Evolutionary conservation across 1,140 invertebrate genomes (phyloP), one percentile per base, ranked within the genome.

Genomic region (Batillaria attramentaria): DNA sequence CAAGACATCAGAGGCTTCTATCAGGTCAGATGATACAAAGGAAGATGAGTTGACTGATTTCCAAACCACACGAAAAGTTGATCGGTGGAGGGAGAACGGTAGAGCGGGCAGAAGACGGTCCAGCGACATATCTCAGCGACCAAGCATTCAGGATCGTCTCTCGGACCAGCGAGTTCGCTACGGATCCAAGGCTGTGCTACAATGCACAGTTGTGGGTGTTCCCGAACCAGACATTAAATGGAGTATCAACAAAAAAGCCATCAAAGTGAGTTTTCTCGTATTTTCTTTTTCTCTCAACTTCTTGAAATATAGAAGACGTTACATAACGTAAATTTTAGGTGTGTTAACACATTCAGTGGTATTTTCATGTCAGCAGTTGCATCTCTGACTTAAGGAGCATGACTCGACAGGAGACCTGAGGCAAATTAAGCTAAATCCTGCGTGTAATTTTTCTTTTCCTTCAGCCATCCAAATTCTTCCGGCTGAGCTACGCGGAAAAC

Each of bases 101-200:
- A 31, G 39, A n/a, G 24, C 5, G 6, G 39, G 68, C 3, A 20
- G 68, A 18, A 24, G 66, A 35, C 6, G 68, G 42, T 37, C 24
- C 10, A 42, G 66, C n/a, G n/a, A 42, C 6, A 20, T 8, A n/a
- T 46, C 41, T 4, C 70, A 84, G 70, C 62, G 74, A 37, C 87
- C 87, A 62, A 78, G 79, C 24, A 84, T 88, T 60, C 35, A 72
- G 8, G 33, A 78, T 3, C 70, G 46, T 13, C 77, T 89, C 57
- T 41, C 33, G 18, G 80, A 89, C 81, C 41, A 81, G n/a, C 94
- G 94, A 5, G 87, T 87, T 6, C 79, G 54, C 16, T 87, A 89
- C 73, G 80, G 88, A 41, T 84, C 82, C 60, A 77, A 84, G 79
- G 83, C 90, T 16, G 84, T 86, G 89, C 90, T 95, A 60, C 79